Evolutionary conservation across 2,113 vertebrate genomes (phyloP), one percentile per base, ranked within the genome.

Genomic region (Suncus etruscus): DNA sequence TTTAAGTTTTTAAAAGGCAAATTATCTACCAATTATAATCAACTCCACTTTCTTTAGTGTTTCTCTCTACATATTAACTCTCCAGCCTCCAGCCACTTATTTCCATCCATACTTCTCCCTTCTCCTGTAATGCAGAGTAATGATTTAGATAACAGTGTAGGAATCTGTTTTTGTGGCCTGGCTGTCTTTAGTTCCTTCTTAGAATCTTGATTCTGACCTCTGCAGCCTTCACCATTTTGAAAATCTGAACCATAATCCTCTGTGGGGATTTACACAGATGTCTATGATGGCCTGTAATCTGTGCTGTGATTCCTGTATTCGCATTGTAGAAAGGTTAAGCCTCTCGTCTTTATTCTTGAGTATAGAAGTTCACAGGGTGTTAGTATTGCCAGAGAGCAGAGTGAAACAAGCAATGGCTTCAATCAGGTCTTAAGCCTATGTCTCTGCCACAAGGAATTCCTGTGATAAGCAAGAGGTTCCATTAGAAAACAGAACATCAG

Each of bases 211-310:
- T 87, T 92, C 89, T 97, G 97, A 98, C 98, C 97, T 97, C 94
- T 80, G 83, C 58, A 91, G 95, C 97, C 97, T 97, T 97, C 86
- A 92, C 92, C 92, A 91, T 94, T 97, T 97, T 97, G 97, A 97
- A 96, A 98, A 97, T 97, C 96, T 96, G 96, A 94, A 96, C 96
- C 95, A 90, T 95, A 97, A 98, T 98, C 97, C 97, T 97, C 96
- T 97, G 95, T 74, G 72, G 95, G 96, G 97, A 97, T 98, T 98
- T 97, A 97, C 91, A 78, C 85, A 96, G 97, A 96, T 98, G 97
- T 97, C 98, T 98, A 96, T 98, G 98, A 97, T 95, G 95, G 95
- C 81, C 87, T 94, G 88, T 97, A 97, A 98, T 98, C 97, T 98
- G 95, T 92, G 96, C 95, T 97, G 93, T 88, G 94, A 95, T 97